These are phyloP conservation scores for Cordilura impudica DNA, from an alignment of 2,888 invertebrate genomes.

Conservation along the genomic window DNA sequence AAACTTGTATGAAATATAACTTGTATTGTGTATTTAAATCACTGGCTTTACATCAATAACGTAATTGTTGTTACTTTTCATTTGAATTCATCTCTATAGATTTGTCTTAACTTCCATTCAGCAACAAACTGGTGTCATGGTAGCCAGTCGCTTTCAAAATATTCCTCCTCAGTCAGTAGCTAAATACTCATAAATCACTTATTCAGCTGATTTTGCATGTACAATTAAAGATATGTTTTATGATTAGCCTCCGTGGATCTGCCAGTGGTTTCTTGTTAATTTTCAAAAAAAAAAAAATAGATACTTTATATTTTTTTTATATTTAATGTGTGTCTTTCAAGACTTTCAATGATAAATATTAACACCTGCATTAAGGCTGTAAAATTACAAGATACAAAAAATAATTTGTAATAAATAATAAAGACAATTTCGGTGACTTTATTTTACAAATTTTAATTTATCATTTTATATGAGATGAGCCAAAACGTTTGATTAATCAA, in stretches of 20 bases:
- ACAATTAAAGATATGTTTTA: constrained; percentile 50
- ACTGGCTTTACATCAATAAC: constrained; percentile 14
- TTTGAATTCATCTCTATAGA: not conserved
- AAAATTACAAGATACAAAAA: constrained; percentile 39
- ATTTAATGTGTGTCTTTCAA: not conserved
- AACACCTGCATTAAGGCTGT: constrained; percentile 52
- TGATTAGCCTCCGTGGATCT: constrained; percentile 29
- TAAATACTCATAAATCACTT: constrained; percentile 47
- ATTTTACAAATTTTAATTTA: not conserved
- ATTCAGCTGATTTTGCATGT: constrained; percentile 37
- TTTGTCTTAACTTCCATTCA: not conserved
- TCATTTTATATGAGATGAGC: not conserved
- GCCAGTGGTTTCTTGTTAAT: not conserved
- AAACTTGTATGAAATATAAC: constrained; percentile 21
- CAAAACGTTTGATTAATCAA: not conserved
- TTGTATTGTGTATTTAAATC: constrained; percentile 5
- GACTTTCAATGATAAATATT: constrained; percentile 39
- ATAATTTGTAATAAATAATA: constrained; percentile 36
- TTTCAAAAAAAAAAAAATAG: constrained; percentile 12
- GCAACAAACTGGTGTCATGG: not conserved
- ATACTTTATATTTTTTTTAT: constrained; percentile 11
- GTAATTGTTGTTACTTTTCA: not conserved
- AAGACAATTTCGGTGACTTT: not conserved
- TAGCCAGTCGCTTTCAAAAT: not conserved
- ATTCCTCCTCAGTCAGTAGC: constrained; percentile 49